These are phyloP conservation scores for Poecilia picta DNA, from an alignment of 2,797 vertebrate species.

Conservation along the genomic window DNA sequence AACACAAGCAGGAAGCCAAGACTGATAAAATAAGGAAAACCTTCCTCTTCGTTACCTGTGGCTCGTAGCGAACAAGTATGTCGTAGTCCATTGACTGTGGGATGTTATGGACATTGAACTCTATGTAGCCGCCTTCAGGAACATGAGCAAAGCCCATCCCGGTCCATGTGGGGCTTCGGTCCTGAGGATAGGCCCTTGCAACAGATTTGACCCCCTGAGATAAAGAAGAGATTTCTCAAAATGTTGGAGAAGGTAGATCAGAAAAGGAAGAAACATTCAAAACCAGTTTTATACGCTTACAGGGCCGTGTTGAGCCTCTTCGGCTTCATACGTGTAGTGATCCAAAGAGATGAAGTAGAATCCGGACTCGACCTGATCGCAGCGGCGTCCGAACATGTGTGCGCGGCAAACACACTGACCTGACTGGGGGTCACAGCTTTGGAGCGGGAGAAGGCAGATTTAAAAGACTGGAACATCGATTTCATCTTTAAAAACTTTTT, in stretches of 20 bases:
- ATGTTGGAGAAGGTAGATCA: neutral
- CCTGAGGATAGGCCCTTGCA: constrained; percentile 84
- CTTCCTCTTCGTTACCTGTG: constrained; percentile 83
- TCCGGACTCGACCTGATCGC: constrained; percentile 89
- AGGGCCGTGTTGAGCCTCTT: constrained; percentile 87
- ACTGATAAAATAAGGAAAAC: neutral
- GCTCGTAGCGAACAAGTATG: constrained; percentile 93
- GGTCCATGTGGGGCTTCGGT: constrained; percentile 92
- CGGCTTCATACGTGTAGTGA: constrained; percentile 95
- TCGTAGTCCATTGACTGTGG: constrained; percentile 96
- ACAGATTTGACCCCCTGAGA: constrained; percentile 86
- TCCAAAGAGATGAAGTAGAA: constrained; percentile 94
- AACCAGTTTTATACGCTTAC: constrained; percentile 75
- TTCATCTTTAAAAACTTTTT: neutral
- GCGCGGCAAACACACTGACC: constrained; percentile 91
- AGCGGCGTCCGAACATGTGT: constrained; percentile 92
- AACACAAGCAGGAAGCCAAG: too few species aligned
- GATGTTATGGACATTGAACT: constrained; percentile 89
- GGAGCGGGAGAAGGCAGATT: neutral
- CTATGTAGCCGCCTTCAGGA: constrained; percentile 88
- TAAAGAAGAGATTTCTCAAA: neutral
- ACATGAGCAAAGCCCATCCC: constrained; percentile 93
- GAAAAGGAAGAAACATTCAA: neutral
- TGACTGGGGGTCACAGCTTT: constrained; percentile 87
- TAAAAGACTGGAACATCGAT: neutral